A percentile compares a stretch with the other conserved stretches of the same genome.
Evolutionary conservation across 2,888 invertebrate genomes (phyloP).

Genomic region (Myathropa florea): DNA sequence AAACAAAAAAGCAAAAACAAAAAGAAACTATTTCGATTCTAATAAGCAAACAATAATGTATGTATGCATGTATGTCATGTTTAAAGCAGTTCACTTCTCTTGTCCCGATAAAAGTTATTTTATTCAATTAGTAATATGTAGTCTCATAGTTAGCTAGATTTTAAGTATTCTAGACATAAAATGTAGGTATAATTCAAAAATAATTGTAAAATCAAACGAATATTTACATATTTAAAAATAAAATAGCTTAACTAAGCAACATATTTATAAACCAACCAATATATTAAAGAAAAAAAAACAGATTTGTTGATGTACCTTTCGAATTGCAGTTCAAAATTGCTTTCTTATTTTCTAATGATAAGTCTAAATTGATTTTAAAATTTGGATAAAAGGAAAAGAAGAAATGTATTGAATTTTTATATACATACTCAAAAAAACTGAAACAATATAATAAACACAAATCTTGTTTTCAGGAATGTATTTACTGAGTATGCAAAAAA

Average conservation of each 20-base stretch:
- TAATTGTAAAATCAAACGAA: constrained; percentile 59
- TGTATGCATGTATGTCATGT: constrained; percentile 65
- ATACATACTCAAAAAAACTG: constrained; percentile 31
- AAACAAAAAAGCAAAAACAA: constrained; percentile 2
- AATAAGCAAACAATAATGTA: constrained; percentile 21
- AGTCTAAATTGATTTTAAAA: constrained; percentile 58
- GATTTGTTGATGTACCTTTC: constrained; percentile 78
- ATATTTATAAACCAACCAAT: constrained; percentile 60
- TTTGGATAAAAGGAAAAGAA: constrained; percentile 50
- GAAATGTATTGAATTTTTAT: constrained; percentile 52
- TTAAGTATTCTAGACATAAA: constrained; percentile 60
- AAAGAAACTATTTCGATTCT: not conserved
- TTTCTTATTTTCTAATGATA: constrained; percentile 66
- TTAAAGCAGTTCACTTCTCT: constrained; percentile 17
- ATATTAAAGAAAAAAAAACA: constrained; percentile 51
- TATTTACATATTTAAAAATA: constrained; percentile 61
- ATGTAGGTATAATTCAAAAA: constrained; percentile 52
- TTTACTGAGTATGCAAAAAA: constrained; percentile 41
- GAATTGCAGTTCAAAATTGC: constrained; percentile 80
- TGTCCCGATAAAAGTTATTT: constrained; percentile 33
- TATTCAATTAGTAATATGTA: constrained; percentile 35
- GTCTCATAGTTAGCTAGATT: constrained; percentile 58
- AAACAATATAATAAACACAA: constrained; percentile 28
- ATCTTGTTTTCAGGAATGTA: constrained; percentile 50
- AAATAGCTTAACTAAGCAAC: constrained; percentile 62